Percentiles rank a stretch among this genome's conserved stretches.
Evolutionary conservation across 2,113 vertebrate genomes (phyloP).

Genomic region (Chloebia gouldiae): DNA sequence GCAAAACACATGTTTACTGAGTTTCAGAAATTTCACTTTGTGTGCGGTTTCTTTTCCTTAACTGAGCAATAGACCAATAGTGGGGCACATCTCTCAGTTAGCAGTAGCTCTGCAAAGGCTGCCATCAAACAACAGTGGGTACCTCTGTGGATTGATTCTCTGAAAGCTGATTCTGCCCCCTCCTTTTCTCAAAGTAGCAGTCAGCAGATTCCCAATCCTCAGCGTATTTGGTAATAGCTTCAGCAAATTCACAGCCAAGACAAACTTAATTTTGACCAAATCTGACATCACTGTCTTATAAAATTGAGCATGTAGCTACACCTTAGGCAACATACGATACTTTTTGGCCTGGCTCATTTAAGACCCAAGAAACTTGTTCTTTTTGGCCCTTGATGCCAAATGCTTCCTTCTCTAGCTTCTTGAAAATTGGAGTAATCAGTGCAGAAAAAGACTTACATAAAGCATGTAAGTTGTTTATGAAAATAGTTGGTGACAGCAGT

Average conservation of each 20-base stretch:
- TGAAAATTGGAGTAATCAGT: background rate
- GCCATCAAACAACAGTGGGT: background rate
- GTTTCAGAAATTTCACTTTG: background rate
- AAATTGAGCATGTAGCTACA: background rate
- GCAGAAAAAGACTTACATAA: background rate
- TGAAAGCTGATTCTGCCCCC: background rate
- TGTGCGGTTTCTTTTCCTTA: background rate
- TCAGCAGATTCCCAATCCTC: background rate
- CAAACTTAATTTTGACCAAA: background rate
- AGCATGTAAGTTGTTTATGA: background rate
- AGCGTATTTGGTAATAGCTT: background rate
- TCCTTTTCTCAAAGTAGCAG: background rate
- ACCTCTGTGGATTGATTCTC: background rate
- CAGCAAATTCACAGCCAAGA: background rate
- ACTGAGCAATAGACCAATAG: background rate
- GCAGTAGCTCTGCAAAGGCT: background rate
- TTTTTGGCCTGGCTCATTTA: constrained; percentile 14
- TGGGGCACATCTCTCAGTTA: background rate
- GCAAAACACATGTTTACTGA: background rate
- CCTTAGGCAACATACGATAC: background rate
- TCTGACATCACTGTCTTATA: background rate
- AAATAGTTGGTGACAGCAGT: background rate
- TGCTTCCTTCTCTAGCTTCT: background rate
- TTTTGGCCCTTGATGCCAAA: background rate
- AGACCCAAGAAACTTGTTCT: background rate